Evolutionary conservation across 2,888 invertebrate species (phyloP), one percentile per base, ranked within the genome.

Genomic region (Mesochorus sp.): DNA sequence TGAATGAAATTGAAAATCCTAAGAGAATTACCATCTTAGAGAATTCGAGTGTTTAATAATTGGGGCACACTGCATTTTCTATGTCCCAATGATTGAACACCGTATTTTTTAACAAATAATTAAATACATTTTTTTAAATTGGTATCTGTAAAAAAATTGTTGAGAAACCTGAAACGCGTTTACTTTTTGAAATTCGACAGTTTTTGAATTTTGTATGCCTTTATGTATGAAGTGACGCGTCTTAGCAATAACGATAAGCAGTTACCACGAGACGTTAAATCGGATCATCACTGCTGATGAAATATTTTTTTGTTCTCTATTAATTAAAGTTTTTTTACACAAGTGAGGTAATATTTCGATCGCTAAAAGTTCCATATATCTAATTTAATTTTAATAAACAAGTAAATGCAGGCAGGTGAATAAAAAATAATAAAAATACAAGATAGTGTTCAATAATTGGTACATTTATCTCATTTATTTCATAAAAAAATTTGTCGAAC

Each of bases 241-340:
- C 55, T 55, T 34, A 55, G 26, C 34, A 55, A 55, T 34, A 55
- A 34, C 34, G 55, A 55, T 55, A 55, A 55, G 34, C 55, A 14
- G 42, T 17, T 42, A 42, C n/a, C 14, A 42, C 14, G 42, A 42
- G 42, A 31, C 37, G 37, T 37, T 3, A 37, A 37, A 37, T 37
- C 37, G 37, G 37, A n/a, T 37, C 37, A 37, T n/a, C 37, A n/a
- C n/a, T 37, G 37, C 37, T 37, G 0, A 37, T 37, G 8, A 37
- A 37, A 37, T 37, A 10, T n/a, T 37, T 6, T 6, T 10, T 10
- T 37, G n/a, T n/a, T 37, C 37, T 37, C 10, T 37, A 37, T 37
- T 37, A 37, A 10, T 8, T 37, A 37, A 37, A 0, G 10, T 37
- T 37, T 37, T 34, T 37, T 37, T 10, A n/a, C 37, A 37, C 37